Percentiles rank a stretch among this genome's conserved stretches.
These are phyloP conservation scores for Trichonephila inaurata DNA, from an alignment of 1,140 invertebrate genomes.

Conservation along the genomic window DNA sequence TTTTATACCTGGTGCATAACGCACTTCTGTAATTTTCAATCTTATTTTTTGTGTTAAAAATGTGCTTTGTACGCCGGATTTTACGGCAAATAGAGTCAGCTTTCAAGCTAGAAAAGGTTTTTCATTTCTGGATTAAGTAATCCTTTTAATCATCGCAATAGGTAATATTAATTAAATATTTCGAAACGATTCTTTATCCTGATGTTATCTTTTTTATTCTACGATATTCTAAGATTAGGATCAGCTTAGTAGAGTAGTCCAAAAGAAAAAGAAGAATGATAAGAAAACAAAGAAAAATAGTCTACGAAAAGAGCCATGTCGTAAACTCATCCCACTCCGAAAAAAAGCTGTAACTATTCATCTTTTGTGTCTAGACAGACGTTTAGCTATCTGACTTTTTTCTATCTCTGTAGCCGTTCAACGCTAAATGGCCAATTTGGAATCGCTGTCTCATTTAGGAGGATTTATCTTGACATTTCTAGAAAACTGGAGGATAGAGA, in stretches of 20 bases:
- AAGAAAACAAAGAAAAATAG: neutral
- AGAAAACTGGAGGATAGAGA: neutral
- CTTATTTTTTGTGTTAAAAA: too few species aligned
- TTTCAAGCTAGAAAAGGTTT: too few species aligned
- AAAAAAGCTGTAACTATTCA: constrained; percentile 57
- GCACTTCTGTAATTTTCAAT: too few species aligned
- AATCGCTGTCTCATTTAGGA: constrained; percentile 36
- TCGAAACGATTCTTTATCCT: neutral
- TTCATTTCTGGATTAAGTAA: too few species aligned
- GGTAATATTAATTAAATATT: neutral
- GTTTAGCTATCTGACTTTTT: constrained; percentile 21
- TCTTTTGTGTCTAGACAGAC: constrained; percentile 36
- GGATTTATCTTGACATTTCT: constrained; percentile 44
- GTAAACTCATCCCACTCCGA: neutral
- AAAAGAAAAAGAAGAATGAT: neutral
- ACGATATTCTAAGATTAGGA: neutral
- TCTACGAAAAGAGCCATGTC: neutral
- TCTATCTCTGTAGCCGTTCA: neutral
- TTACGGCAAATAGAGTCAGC: too few species aligned
- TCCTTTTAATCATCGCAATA: too few species aligned
- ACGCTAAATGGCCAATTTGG: constrained; percentile 30
- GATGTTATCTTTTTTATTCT: neutral
- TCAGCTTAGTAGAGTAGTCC: neutral
- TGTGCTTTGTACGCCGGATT: too few species aligned
- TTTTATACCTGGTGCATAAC: too few species aligned